phyloP scores from a whole-genome alignment of 2,113 vertebrate genomes.

The Ellobius talpinus region DNA sequence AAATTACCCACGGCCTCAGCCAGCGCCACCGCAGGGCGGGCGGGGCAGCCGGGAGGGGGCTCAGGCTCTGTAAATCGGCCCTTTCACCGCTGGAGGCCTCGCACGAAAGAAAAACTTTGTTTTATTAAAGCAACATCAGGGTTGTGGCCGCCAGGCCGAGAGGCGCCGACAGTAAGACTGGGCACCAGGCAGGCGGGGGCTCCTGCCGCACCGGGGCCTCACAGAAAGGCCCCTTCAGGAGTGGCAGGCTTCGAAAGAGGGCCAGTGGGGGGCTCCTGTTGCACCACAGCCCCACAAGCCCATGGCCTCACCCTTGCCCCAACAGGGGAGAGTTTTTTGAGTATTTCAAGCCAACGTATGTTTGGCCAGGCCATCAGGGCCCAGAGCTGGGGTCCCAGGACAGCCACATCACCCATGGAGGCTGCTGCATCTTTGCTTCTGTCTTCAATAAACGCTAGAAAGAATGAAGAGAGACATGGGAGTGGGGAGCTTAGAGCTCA shows the following conservation, averaged over 20 bases:
- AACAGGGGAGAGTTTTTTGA: background rate
- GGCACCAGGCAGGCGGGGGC: slow-evolving; percentile 66
- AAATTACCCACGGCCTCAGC: slow-evolving; percentile 75
- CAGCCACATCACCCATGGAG: no score
- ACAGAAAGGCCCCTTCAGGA: slow-evolving; percentile 68
- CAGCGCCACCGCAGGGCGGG: slow-evolving; percentile 75
- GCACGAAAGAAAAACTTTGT: slow-evolving; percentile 82
- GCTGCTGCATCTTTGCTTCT: background rate
- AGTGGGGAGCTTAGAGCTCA: no score
- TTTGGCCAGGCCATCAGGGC: background rate
- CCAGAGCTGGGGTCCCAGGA: background rate
- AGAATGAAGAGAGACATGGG: background rate
- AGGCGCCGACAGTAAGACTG: slow-evolving; percentile 71
- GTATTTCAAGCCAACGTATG: no score
- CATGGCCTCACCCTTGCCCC: background rate
- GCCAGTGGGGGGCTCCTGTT: background rate
- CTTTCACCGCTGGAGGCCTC: slow-evolving; percentile 80
- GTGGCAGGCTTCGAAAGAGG: background rate
- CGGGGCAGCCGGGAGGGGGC: slow-evolving; percentile 61
- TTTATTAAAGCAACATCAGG: slow-evolving; percentile 82
- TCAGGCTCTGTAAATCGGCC: slow-evolving; percentile 75
- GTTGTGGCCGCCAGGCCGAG: slow-evolving; percentile 70
- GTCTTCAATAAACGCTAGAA: background rate
- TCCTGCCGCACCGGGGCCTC: slow-evolving; percentile 19
- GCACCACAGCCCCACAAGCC: background rate